Evolutionary conservation across 2,888 invertebrate genomes (phyloP).

Genomic region (Philhelius pedissequus): DNA sequence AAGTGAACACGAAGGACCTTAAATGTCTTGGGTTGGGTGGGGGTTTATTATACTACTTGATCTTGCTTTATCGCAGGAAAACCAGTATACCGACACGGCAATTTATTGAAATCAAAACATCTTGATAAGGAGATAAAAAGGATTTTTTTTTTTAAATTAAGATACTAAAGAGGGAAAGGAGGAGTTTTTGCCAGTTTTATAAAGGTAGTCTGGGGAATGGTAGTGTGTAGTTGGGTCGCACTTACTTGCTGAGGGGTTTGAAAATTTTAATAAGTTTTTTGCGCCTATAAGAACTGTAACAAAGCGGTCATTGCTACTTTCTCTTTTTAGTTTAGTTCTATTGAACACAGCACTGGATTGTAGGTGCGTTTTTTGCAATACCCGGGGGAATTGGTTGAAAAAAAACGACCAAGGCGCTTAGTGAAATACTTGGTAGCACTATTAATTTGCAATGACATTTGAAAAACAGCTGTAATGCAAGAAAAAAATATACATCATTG

Average conservation of each 20-base stretch:
- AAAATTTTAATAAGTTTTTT: too few relatives aligned
- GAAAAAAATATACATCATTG: too few relatives aligned
- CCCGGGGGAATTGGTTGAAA: too few relatives aligned
- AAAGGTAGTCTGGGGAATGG: neutral
- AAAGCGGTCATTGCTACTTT: too few relatives aligned
- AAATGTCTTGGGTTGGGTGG: neutral
- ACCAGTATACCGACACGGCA: neutral
- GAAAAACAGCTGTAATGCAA: too few relatives aligned
- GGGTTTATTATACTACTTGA: neutral
- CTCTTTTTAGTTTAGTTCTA: too few relatives aligned
- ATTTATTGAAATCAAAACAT: slow-evolving; percentile 18
- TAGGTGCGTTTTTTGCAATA: too few relatives aligned
- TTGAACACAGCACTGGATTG: too few relatives aligned
- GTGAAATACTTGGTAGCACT: too few relatives aligned
- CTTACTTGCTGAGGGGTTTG: neutral
- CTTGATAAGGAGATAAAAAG: slow-evolving; percentile 3
- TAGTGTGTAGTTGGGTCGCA: neutral
- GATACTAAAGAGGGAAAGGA: neutral
- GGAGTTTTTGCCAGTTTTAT: neutral
- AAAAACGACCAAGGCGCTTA: too few relatives aligned
- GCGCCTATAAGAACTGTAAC: too few relatives aligned
- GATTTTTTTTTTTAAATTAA: neutral
- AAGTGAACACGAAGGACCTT: neutral
- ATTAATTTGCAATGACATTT: too few relatives aligned
- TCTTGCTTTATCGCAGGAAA: neutral